Conservation (phyloP, 2,888 invertebrate genomes). For the Polydrusus pterygomalis region DNA sequence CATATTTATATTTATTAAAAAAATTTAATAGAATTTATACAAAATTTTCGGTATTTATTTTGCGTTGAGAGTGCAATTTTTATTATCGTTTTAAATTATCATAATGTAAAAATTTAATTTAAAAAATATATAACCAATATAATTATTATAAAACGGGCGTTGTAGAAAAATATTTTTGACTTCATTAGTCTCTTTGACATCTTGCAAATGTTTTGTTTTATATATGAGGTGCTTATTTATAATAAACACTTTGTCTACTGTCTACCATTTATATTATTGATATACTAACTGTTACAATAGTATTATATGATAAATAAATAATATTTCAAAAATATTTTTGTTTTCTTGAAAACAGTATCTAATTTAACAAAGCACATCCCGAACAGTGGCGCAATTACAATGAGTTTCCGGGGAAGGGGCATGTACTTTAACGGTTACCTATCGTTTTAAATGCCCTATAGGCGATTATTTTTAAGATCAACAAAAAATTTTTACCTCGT, state of each 20-base stretch:
- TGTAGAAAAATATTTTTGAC: constrained; percentile 59
- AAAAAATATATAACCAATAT: constrained; percentile 58
- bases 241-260: constrained; percentile 65
- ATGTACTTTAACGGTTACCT: no score
- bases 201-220: constrained; percentile 57
- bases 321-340: constrained; percentile 52
- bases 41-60: constrained; percentile 50
- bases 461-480: no score
- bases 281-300: constrained; percentile 62
- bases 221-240: constrained; percentile 62
- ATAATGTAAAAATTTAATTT: constrained; percentile 50
- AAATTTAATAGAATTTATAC: constrained; percentile 46
- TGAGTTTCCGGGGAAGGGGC: no score
- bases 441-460: no score
- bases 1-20: constrained; percentile 31
- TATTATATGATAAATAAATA: constrained; percentile 56
- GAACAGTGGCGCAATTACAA: no score
- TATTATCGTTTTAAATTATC: constrained; percentile 29
- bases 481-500: no score
- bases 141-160: constrained; percentile 58
- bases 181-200: constrained; percentile 50
- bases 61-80: constrained; percentile 34
- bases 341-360: constrained; percentile 20
- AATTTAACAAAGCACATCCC: no score
- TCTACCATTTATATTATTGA: constrained; percentile 63